These are phyloP conservation scores for Archips xylosteana DNA, from an alignment of 2,888 invertebrate genomes.

Conservation along the genomic window DNA sequence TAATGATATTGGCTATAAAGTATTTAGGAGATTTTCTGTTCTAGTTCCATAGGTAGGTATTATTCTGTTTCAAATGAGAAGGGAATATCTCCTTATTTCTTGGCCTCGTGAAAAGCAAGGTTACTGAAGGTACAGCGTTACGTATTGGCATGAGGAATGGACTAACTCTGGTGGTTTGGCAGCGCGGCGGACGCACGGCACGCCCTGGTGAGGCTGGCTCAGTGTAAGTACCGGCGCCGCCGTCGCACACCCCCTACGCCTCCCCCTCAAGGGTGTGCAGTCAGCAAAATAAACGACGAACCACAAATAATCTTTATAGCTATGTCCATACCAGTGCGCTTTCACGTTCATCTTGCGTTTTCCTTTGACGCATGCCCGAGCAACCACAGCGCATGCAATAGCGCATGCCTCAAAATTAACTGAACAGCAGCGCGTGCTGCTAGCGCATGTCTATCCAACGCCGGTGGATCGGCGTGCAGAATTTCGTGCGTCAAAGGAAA, in stretches of 20 bases:
- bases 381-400: too few species aligned
- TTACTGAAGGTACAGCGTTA: slow-evolving; percentile 22
- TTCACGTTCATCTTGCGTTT: too few species aligned
- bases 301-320: neutral
- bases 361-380: too few species aligned
- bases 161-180: slow-evolving; percentile 51
- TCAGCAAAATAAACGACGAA: neutral
- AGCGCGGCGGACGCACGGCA: slow-evolving; percentile 90
- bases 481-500: too few species aligned
- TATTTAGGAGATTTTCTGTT: too few species aligned
- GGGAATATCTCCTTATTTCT: neutral
- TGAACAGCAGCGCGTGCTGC: too few species aligned
- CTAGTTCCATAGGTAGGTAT: neutral
- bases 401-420: too few species aligned
- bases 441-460: too few species aligned
- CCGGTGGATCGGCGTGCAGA: too few species aligned
- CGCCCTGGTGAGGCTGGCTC: slow-evolving; percentile 95
- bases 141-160: slow-evolving; percentile 43
- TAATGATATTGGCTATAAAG: too few species aligned
- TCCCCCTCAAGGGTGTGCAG: neutral
- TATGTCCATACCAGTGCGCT: too few species aligned
- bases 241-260: neutral
- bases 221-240: slow-evolving; percentile 91
- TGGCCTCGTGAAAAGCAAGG: slow-evolving; percentile 28
- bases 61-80: neutral